Percentiles rank a stretch among this genome's conserved stretches.
phyloP scores from a whole-genome alignment of 2,113 vertebrate genomes.

The Mormoops blainvillei region DNA sequence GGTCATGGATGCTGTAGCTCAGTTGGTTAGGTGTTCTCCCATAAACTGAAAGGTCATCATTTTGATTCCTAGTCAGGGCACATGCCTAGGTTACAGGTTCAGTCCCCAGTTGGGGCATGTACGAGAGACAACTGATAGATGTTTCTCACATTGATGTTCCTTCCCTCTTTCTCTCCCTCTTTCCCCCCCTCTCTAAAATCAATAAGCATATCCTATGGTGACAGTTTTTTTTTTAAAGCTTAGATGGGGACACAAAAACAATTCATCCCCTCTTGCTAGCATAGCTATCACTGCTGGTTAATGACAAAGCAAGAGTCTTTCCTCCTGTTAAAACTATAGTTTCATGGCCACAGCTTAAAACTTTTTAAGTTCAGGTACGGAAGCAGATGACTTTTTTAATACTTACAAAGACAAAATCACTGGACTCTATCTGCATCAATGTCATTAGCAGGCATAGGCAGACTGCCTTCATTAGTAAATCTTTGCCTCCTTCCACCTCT shows the following conservation, averaged over 20 bases:
- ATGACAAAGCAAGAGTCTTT: slow-evolving; percentile 31
- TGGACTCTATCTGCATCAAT: neutral
- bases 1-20: neutral
- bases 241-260: slow-evolving; percentile 3
- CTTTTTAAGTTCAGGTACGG: neutral
- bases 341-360: slow-evolving; percentile 37
- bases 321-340: slow-evolving; percentile 14
- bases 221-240: no score
- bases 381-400: slow-evolving; percentile 29
- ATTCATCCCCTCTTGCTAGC: slow-evolving; percentile 32
- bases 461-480: neutral
- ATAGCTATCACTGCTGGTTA: slow-evolving; percentile 41
- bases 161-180: no score
- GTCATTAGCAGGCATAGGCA: neutral
- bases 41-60: no score
- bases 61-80: no score
- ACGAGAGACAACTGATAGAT: no score
- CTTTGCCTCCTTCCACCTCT: neutral
- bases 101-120: no score
- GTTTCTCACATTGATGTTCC: no score
- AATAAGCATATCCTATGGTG: no score
- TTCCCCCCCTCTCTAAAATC: no score
- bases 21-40: no score
- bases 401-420: neutral
- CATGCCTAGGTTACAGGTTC: no score